Evolutionary conservation across 2,797 vertebrate species (phyloP).

Genomic region (Phrynocephalus guinanensis): DNA sequence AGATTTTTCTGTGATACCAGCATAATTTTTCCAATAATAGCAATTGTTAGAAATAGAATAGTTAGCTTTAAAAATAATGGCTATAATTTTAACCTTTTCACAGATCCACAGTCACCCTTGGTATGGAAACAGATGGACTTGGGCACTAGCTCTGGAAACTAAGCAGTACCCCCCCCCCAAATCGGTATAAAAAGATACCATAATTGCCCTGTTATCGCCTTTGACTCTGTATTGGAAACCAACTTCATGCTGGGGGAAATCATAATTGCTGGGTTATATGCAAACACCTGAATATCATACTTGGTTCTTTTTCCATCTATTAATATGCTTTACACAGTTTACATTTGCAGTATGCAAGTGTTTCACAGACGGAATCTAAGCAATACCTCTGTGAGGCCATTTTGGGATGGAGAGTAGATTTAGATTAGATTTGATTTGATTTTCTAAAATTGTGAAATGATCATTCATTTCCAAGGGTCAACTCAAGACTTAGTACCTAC

Average conservation of each 20-base stretch:
- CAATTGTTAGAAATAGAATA: not conserved
- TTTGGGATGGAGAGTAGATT: not conserved
- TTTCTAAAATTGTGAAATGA: not conserved
- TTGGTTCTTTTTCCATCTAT: not conserved
- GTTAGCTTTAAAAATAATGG: not conserved
- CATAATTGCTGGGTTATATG: slow-evolving; percentile 4
- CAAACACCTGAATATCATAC: slow-evolving; percentile 3
- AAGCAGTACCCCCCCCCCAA: not conserved
- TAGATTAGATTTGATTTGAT: not conserved
- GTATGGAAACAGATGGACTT: not conserved
- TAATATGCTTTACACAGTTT: not conserved
- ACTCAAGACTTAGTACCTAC: too few relatives aligned
- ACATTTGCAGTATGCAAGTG: not conserved
- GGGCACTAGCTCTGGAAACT: not conserved
- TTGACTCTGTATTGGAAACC: slow-evolving; percentile 9
- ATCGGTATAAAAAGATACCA: not conserved
- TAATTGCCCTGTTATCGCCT: not conserved
- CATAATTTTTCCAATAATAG: not conserved
- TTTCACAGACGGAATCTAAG: not conserved
- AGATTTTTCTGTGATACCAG: not conserved
- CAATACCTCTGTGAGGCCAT: not conserved
- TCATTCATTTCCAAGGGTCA: slow-evolving; percentile 7
- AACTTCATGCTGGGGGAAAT: not conserved
- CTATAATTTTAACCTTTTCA: not conserved
- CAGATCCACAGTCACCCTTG: not conserved